phyloP scores from a whole-genome alignment of 2,888 invertebrate species.

The Conistra vaccinii region DNA sequence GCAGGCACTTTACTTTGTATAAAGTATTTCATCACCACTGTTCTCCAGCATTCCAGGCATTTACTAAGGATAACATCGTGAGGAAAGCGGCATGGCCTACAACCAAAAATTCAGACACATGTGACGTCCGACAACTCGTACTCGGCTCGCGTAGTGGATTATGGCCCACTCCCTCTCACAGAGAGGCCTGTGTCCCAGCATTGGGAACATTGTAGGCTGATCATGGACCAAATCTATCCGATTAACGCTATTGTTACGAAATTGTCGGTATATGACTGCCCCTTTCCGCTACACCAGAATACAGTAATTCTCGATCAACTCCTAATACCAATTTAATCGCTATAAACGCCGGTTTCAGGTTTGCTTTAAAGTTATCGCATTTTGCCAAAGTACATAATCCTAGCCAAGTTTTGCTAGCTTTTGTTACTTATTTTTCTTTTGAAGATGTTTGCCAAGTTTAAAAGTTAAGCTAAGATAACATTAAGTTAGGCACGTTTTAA shows the following conservation, averaged over 20 bases:
- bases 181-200: no score
- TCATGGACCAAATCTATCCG: not conserved
- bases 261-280: not conserved
- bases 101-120: no score
- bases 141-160: no score
- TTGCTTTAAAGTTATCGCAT: constrained; percentile 19
- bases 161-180: no score
- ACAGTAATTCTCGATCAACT: constrained; percentile 12
- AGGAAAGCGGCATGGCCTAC: no score
- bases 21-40: no score
- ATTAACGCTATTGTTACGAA: not conserved
- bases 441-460: constrained; percentile 5
- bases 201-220: no score
- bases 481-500: constrained; percentile 14
- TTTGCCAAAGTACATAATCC: constrained; percentile 32
- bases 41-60: no score
- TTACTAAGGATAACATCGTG: no score
- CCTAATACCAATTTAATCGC: constrained; percentile 8
- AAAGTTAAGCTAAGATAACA: constrained; percentile 13
- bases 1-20: no score
- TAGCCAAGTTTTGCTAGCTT: constrained; percentile 3
- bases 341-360: not conserved
- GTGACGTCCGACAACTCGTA: no score
- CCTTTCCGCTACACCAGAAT: not conserved
- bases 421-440: constrained; percentile 8